Conservation (phyloP, 2,113 vertebrate genomes). For the Mustelus asterias region DNA sequence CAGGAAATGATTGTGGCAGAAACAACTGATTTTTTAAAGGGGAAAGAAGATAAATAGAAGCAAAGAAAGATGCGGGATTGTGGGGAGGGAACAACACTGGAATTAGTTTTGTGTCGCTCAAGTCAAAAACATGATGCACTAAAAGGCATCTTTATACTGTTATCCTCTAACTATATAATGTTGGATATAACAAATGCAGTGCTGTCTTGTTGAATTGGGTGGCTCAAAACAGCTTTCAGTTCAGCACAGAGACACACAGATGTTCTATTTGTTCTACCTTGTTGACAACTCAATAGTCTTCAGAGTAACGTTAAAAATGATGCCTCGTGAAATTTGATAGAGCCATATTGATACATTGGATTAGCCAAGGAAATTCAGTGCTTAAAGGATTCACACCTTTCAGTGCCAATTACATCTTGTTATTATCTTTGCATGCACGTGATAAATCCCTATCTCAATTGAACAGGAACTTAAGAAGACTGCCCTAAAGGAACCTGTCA, state of each 20-base stretch:
- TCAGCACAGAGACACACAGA: neutral
- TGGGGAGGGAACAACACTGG: neutral
- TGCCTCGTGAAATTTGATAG: conserved; percentile 18
- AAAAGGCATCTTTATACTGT: neutral
- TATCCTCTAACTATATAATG: neutral
- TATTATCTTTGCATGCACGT: neutral
- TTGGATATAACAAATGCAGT: neutral
- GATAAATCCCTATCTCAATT: neutral
- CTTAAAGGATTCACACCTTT: neutral
- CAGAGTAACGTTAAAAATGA: neutral
- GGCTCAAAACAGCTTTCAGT: neutral
- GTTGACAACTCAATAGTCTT: conserved; percentile 10
- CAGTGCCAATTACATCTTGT: neutral
- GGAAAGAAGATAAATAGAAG: neutral
- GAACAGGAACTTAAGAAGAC: neutral
- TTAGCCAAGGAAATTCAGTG: neutral
- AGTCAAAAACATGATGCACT: neutral
- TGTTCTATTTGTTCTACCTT: neutral
- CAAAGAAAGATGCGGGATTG: neutral
- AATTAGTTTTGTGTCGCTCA: neutral
- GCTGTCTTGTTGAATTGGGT: neutral
- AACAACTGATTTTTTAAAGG: neutral
- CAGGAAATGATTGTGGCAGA: neutral
- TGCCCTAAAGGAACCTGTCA: conserved; percentile 5
- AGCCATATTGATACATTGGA: neutral